Conservation (phyloP, 2,888 invertebrate species). For the Drosophila subsilvestris region DNA sequence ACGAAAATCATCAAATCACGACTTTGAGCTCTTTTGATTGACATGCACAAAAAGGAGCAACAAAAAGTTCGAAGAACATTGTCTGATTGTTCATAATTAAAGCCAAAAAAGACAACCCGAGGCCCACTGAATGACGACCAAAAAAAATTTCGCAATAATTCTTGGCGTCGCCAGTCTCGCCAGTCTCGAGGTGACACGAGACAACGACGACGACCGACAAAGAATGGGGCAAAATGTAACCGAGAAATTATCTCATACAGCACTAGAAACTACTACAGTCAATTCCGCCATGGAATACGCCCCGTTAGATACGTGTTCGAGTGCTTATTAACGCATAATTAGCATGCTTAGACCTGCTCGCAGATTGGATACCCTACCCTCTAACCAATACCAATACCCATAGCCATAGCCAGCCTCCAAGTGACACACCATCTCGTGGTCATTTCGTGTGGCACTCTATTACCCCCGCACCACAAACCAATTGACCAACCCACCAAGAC, state of each 20-base stretch:
- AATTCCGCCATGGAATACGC: conserved; percentile 41
- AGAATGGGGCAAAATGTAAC: conserved; percentile 37
- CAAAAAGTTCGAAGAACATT: conserved; percentile 35
- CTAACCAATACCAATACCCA: too few species aligned
- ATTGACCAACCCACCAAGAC: conserved; percentile 31
- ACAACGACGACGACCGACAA: conserved; percentile 22
- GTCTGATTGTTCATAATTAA: conserved; percentile 76
- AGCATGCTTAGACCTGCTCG: conserved; percentile 73
- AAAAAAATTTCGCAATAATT: conserved; percentile 71
- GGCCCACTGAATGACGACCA: conserved; percentile 45
- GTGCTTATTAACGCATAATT: conserved; percentile 79
- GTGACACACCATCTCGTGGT: conserved; percentile 47
- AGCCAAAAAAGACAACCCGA: conserved; percentile 50
- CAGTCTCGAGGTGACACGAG: conserved; percentile 44
- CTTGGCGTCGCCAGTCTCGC: conserved; percentile 45
- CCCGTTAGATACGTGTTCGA: conserved; percentile 31
- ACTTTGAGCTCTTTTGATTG: conserved; percentile 73
- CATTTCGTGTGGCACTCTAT: conserved; percentile 61
- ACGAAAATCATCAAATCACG: conserved; percentile 78
- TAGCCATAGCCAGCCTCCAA: too few species aligned
- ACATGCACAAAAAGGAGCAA: conserved; percentile 57
- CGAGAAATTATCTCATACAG: conserved; percentile 66
- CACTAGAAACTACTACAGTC: conserved; percentile 1
- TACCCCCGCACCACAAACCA: conserved; percentile 50
- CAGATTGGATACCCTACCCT: conserved; percentile 57